These are phyloP conservation scores for Drosophila bocki DNA, from an alignment of 1,140 invertebrate genomes.

Conservation along the genomic window DNA sequence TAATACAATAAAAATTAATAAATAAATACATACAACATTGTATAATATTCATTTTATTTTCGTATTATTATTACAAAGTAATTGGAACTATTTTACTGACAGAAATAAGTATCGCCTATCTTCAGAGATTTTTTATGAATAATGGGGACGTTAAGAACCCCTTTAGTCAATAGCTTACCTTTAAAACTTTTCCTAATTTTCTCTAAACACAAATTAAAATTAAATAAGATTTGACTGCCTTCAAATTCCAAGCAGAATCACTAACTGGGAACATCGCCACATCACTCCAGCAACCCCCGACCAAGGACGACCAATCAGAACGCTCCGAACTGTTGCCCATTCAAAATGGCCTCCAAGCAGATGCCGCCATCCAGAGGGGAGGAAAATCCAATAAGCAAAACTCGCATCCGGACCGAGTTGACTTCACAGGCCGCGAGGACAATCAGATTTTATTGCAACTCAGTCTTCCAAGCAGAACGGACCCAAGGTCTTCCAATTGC, in stretches of 20 bases:
- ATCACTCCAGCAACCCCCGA: conserved; percentile 10
- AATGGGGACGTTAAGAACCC: background rate
- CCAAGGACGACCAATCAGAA: conserved; percentile 50
- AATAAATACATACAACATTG: too few relatives aligned
- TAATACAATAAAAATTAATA: background rate
- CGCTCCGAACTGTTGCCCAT: conserved; percentile 60
- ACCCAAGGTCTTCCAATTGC: conserved; percentile 60
- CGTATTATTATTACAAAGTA: background rate
- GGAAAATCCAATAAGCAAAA: conserved; percentile 70
- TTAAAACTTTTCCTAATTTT: background rate
- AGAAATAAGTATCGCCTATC: background rate
- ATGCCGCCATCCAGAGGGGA: conserved; percentile 42
- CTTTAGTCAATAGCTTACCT: background rate
- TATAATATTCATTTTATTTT: background rate
- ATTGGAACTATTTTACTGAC: too few relatives aligned
- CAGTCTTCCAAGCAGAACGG: conserved; percentile 74
- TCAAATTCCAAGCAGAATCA: background rate
- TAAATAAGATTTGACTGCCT: background rate
- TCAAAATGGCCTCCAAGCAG: conserved; percentile 67
- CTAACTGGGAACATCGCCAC: conserved; percentile 11
- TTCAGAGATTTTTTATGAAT: background rate
- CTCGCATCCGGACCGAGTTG: conserved; percentile 9
- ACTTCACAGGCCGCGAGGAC: conserved; percentile 33
- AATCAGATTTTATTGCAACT: conserved; percentile 70
- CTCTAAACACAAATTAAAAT: background rate